Evolutionary conservation across 2,888 invertebrate genomes (phyloP), one percentile per base, ranked within the genome.

Genomic region (Eledona agricola): DNA sequence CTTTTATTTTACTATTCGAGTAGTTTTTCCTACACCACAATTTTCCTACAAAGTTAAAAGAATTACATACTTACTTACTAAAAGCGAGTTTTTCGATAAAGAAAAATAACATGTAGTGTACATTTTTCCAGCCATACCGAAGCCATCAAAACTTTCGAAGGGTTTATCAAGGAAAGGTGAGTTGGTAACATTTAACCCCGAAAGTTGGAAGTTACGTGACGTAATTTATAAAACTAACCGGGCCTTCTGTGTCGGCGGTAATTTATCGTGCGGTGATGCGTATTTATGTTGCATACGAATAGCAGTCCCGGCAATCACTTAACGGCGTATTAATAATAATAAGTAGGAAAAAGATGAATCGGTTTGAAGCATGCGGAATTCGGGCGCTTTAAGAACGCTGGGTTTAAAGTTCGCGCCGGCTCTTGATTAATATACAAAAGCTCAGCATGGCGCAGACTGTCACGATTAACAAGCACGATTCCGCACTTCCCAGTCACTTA

Each of bases 71-170:
- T n/a, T n/a, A n/a, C n/a, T n/a, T n/a, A n/a, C n/a, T 37, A 23
- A 20, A 37, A 22, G 6, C 37, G 15, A 22, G 22, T 22, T 37
- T n/a, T 31, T 32, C 9, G 25, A 38, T 26, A 26, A 26, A 38
- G 11, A 23, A 42, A 46, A 35, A 35, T 51, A 40, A 56, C 53
- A 51, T 37, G 34, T 28, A 23, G n/a, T 20, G 11, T 16, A 35
- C 55, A 55, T 59, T 58, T 54, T 49, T 63, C 26, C 55, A 65
- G 65, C 62, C 16, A 60, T 65, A 29, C 59, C 65, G 5, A 62
- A 67, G 74, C 77, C 65, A 72, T 75, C 77, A 76, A 56, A 62
- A 55, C 60, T 79, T 70, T 76, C 75, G 57, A 70, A 72, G 62
- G 64, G 63, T 65, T 69, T 70, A 68, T 70, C 70, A 62, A 63